These are phyloP conservation scores for Torymus texanus DNA, from an alignment of 2,888 invertebrate species.

Conservation along the genomic window DNA sequence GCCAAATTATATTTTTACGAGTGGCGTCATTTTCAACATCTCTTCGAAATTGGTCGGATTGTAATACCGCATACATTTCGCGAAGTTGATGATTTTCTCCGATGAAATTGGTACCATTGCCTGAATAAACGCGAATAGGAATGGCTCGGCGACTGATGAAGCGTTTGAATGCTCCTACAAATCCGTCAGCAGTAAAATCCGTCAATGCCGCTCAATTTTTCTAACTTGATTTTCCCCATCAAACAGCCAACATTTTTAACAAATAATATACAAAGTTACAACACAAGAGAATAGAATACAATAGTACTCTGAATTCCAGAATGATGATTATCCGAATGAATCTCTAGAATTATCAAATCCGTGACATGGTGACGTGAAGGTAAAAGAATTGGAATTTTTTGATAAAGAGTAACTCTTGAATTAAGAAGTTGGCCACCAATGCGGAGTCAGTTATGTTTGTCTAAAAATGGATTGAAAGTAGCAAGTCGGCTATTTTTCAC, in stretches of 20 bases:
- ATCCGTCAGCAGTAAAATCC: constrained; percentile 63
- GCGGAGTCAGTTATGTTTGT: neutral
- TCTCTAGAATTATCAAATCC: constrained; percentile 59
- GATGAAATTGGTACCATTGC: constrained; percentile 27
- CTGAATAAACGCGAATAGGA: constrained; percentile 62
- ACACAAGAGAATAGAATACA: too few relatives aligned
- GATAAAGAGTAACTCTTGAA: neutral
- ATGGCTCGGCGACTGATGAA: constrained; percentile 66
- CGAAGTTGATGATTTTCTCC: too few relatives aligned
- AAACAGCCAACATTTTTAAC: neutral
- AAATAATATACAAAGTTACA: constrained; percentile 51
- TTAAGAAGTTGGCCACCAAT: neutral
- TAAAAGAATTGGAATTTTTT: constrained; percentile 3
- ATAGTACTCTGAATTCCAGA: constrained; percentile 61
- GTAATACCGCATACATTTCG: too few relatives aligned
- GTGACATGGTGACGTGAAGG: constrained; percentile 54
- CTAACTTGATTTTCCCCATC: too few relatives aligned
- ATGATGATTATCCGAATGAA: constrained; percentile 59
- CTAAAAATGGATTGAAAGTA: neutral
- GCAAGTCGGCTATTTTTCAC: too few relatives aligned
- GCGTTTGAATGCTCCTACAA: constrained; percentile 64
- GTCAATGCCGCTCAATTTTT: too few relatives aligned
- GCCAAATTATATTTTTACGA: too few relatives aligned
- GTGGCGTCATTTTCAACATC: too few relatives aligned
- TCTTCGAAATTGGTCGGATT: too few relatives aligned